A percentile compares a stretch with the other conserved stretches of the same genome.
phyloP scores from a whole-genome alignment of 92 coral and sea anemone species.

The Parazoanthus darwini region DNA sequence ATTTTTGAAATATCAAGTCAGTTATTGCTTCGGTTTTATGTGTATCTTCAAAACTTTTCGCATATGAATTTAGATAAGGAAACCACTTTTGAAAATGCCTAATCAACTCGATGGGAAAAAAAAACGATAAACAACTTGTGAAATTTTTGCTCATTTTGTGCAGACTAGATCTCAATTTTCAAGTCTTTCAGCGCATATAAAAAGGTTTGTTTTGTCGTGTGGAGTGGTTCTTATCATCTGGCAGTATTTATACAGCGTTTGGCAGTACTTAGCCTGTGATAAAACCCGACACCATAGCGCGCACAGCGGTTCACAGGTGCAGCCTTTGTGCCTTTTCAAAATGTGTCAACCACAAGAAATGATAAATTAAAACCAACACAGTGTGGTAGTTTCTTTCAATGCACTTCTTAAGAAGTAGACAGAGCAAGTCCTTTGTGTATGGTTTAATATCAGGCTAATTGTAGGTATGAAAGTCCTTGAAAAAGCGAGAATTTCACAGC shows the following conservation, averaged over 20 bases:
- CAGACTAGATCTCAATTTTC: not conserved
- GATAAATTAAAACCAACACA: not conserved
- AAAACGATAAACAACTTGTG: too few species aligned
- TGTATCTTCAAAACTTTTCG: too few species aligned
- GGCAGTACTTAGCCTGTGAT: not conserved
- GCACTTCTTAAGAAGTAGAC: not conserved
- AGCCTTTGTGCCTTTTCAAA: not conserved
- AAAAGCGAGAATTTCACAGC: not conserved
- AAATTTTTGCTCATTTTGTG: too few species aligned
- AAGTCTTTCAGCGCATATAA: not conserved
- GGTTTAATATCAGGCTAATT: too few species aligned
- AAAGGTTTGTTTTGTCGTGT: not conserved
- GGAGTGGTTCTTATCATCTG: not conserved
- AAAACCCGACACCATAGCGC: not conserved
- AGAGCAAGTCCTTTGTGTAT: not conserved
- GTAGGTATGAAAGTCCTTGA: not conserved
- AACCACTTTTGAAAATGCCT: too few species aligned
- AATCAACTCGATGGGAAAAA: too few species aligned
- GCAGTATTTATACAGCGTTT: slow-evolving; percentile 9
- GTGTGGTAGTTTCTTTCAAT: not conserved
- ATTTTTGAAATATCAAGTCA: too few species aligned
- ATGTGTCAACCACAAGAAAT: not conserved
- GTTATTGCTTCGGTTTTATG: too few species aligned
- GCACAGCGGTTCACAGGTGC: not conserved
- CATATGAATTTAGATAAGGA: too few species aligned